A percentile compares a stretch with the other conserved stretches of the same genome.
phyloP scores from a whole-genome alignment of 2,113 vertebrate species.

The Gasterosteus nipponicus region DNA sequence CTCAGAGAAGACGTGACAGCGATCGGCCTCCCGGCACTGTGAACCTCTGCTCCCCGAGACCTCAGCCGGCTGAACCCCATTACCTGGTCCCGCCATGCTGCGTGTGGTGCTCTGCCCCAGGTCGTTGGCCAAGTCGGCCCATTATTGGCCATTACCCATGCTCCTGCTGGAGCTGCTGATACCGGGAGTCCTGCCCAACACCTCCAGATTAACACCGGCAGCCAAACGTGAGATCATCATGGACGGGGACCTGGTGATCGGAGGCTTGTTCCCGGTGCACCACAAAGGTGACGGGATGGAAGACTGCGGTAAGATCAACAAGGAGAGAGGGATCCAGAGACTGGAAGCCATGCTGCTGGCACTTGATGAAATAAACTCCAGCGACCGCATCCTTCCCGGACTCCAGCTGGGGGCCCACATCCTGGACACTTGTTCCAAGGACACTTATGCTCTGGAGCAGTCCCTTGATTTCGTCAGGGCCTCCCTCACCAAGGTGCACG shows the following conservation, averaged over 20 bases:
- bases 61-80: conserved; percentile 31
- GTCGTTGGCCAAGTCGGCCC: conserved; percentile 41
- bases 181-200: conserved; percentile 70
- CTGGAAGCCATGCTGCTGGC: conserved; percentile 98
- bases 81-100: conserved; percentile 62
- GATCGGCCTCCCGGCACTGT: conserved; percentile 49
- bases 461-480: conserved; percentile 95
- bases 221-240: conserved; percentile 91
- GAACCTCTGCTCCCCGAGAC: conserved; percentile 41
- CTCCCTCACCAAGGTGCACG: conserved; percentile 92
- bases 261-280: conserved; percentile 94
- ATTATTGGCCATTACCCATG: conserved; percentile 63
- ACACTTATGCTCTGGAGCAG: conserved; percentile 97
- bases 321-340: conserved; percentile 95
- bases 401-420: conserved; percentile 93
- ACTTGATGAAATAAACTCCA: conserved; percentile 94
- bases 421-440: conserved; percentile 97
- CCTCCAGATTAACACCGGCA: conserved; percentile 72
- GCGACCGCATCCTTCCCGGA: conserved; percentile 88
- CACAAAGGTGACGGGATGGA: conserved; percentile 90
- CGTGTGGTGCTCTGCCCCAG: conserved; percentile 36
- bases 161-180: conserved; percentile 72
- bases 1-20: conserved; percentile 49
- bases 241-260: conserved; percentile 94
- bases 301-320: conserved; percentile 95